phyloP scores from a whole-genome alignment of 2,888 invertebrate species.

The Drosophila anceps region DNA sequence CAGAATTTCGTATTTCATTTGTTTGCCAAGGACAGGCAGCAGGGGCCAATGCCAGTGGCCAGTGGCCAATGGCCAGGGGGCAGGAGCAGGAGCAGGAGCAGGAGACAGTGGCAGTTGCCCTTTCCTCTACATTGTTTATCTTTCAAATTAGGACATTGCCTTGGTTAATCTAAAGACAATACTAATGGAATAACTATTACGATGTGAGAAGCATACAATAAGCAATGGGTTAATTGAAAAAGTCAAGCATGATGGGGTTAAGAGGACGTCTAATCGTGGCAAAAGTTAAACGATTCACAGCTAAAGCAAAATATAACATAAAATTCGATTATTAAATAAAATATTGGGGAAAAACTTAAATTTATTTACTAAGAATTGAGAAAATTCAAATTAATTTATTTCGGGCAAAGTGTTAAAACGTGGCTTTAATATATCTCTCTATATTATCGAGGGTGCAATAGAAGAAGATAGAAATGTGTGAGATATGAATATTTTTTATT shows the following conservation, averaged over 20 bases:
- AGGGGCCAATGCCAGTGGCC: neutral
- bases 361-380: neutral
- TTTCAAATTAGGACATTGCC: slow-evolving; percentile 62
- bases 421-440: neutral
- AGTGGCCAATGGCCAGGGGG: neutral
- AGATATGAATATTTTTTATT: no score
- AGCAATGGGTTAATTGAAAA: neutral
- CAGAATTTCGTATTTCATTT: slow-evolving; percentile 64
- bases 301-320: neutral
- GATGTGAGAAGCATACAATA: neutral
- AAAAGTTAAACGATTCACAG: neutral
- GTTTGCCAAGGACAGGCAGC: slow-evolving; percentile 46
- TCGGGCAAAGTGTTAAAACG: neutral
- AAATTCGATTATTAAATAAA: neutral
- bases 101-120: slow-evolving; percentile 25
- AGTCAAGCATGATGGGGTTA: neutral
- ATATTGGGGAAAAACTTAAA: neutral
- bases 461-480: no score
- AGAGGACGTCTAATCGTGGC: slow-evolving; percentile 1
- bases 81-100: neutral
- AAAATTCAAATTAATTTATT: no score
- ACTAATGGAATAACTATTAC: slow-evolving; percentile 29
- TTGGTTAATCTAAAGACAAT: slow-evolving; percentile 63
- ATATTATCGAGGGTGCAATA: neutral
- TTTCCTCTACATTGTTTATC: slow-evolving; percentile 48